These are phyloP conservation scores for Clepsis dumicolana DNA, from an alignment of 2,888 invertebrate species.

Conservation along the genomic window DNA sequence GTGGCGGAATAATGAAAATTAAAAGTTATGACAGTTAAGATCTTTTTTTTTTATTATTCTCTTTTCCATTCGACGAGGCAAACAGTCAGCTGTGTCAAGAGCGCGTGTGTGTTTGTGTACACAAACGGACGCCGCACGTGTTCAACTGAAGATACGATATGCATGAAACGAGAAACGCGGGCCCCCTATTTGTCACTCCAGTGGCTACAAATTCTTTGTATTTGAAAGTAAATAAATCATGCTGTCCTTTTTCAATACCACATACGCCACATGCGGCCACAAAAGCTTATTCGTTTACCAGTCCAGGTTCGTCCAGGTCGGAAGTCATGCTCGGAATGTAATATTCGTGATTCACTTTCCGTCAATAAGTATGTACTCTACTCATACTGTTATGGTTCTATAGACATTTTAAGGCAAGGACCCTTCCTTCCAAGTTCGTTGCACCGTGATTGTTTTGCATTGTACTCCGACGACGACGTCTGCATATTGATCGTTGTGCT, in stretches of 20 bases:
- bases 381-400: conserved; percentile 61
- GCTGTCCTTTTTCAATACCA: conserved; percentile 4
- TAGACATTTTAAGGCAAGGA: conserved; percentile 57
- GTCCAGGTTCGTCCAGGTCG: conserved; percentile 15
- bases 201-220: conserved; percentile 8
- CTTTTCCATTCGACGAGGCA: conserved; percentile 49
- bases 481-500: conserved; percentile 70
- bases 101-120: conserved; percentile 64
- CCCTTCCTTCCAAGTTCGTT: conserved; percentile 78
- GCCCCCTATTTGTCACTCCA: conserved; percentile 22
- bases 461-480: conserved; percentile 65
- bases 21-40: neutral
- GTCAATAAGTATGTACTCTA: conserved; percentile 57
- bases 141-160: conserved; percentile 44
- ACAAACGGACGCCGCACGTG: conserved; percentile 56
- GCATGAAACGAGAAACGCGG: conserved; percentile 15
- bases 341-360: conserved; percentile 68
- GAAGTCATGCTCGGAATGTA: conserved; percentile 56
- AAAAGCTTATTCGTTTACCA: conserved; percentile 17
- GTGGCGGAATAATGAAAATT: neutral
- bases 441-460: conserved; percentile 77
- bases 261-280: conserved; percentile 1
- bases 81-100: conserved; percentile 66
- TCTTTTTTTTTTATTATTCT: conserved; percentile 1
- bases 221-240: conserved; percentile 29